Evolutionary conservation across 2,888 invertebrate species (phyloP), one percentile per base, ranked within the genome.

Genomic region (Parelbella ahira): DNA sequence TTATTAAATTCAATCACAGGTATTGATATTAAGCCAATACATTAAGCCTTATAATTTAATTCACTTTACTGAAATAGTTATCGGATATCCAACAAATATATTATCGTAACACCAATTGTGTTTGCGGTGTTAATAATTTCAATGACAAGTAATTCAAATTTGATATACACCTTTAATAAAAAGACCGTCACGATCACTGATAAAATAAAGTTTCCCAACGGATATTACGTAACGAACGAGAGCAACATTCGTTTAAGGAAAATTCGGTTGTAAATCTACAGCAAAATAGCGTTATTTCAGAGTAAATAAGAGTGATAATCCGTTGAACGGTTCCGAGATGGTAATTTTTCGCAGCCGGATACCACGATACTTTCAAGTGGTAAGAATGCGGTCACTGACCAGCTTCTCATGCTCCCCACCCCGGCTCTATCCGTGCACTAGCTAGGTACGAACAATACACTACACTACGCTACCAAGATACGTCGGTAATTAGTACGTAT

Each of bases 321-420:
- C 50, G 41, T 49, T 49, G 53, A 50, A 33, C 4, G 47, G 44
- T 58, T 54, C 58, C 60, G 59, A 63, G 66, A 63, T 72, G 64
- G 66, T 71, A 69, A 76, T 79, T 82, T 83, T 84, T 82, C 75
- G 80, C 81, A 77, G 79, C 78, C 86, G 84, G 84, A 84, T 81
- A 69, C 76, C 65, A 74, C 69, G 74, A 77, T 79, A 81, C 84
- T 86, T 86, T 86, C 84, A 83, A 84, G 77, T 77, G 73, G 60
- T 54, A 68, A 71, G 86, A 86, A 86, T 86, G 86, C 84, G 84
- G 86, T 79, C 84, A 81, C 58, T 72, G 80, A 67, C 78, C 80
- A 81, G 75, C 75, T 66, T 72, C 70, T 67, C 63, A 62, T 65
- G 67, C 69, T 63, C 60, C 63, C 54, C 61, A 58, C 66, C 65